These are phyloP conservation scores for Mnemiopsis leidyi DNA, from an alignment of 37 sponge, comb jelly and placozoan genomes.

Conservation along the genomic window DNA sequence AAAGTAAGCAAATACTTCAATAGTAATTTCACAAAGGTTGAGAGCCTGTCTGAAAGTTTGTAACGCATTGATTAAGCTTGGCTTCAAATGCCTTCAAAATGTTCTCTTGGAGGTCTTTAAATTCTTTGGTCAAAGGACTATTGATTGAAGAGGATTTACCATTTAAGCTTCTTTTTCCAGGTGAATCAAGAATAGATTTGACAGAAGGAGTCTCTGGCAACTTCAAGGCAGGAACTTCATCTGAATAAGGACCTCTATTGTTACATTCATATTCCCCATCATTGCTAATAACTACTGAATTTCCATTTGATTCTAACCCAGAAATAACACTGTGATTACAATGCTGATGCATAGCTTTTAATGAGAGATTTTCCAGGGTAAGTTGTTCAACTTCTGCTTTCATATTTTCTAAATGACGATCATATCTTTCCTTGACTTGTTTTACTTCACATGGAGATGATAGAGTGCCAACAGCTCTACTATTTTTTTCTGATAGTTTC, in stretches of 20 bases:
- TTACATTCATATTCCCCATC: neutral
- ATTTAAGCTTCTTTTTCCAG: neutral
- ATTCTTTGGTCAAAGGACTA: neutral
- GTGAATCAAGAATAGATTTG: too few species aligned
- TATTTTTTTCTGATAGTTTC: neutral
- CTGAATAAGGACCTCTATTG: neutral
- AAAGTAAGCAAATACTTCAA: too few species aligned
- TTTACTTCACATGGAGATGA: neutral
- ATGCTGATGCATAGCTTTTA: neutral
- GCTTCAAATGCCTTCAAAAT: neutral
- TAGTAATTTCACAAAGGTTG: too few species aligned
- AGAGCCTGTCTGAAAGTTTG: neutral
- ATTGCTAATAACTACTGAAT: neutral
- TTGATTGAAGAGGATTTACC: neutral
- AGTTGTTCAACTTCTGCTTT: slow-evolving; percentile 39
- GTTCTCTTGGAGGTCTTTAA: neutral
- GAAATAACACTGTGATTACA: neutral
- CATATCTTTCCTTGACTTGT: slow-evolving; percentile 28
- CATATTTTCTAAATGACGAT: neutral
- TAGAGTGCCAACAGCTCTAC: neutral
- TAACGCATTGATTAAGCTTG: neutral
- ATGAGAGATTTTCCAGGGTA: neutral
- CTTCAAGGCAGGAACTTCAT: neutral
- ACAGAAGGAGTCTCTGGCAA: too few species aligned
- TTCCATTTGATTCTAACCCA: neutral